phyloP scores from a whole-genome alignment of 2,888 invertebrate species.

The Tetranychus truncatus region DNA sequence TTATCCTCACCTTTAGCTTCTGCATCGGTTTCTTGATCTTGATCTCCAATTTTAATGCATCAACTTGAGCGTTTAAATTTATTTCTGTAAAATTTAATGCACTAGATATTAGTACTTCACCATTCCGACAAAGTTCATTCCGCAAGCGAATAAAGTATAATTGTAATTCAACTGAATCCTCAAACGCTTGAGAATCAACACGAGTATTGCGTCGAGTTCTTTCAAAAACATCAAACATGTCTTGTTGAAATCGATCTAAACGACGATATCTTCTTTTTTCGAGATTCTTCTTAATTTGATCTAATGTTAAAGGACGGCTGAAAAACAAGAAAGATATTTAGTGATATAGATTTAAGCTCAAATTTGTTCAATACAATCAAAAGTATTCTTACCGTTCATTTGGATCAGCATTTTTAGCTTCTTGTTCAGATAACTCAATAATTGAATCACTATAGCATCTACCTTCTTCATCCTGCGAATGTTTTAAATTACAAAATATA shows the following conservation, averaged over 20 bases:
- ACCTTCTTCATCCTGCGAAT: slow-evolving; percentile 61
- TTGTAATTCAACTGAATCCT: slow-evolving; percentile 84
- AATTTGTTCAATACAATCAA: slow-evolving; percentile 40
- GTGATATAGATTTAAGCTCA: neutral
- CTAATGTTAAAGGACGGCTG: slow-evolving; percentile 33
- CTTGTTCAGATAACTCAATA: slow-evolving; percentile 75
- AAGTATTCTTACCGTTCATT: slow-evolving; percentile 45
- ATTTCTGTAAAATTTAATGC: slow-evolving; percentile 54
- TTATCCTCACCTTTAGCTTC: slow-evolving; percentile 24
- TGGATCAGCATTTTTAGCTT: slow-evolving; percentile 39
- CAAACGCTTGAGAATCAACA: slow-evolving; percentile 79
- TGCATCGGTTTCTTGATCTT: slow-evolving; percentile 46
- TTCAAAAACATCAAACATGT: slow-evolving; percentile 81
- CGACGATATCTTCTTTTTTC: slow-evolving; percentile 80
- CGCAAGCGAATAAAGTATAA: slow-evolving; percentile 56
- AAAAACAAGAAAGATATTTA: slow-evolving; percentile 16
- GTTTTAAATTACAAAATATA: neutral
- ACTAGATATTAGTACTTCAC: slow-evolving; percentile 61
- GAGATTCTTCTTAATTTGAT: slow-evolving; percentile 74
- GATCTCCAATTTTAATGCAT: slow-evolving; percentile 52
- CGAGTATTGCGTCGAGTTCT: slow-evolving; percentile 63
- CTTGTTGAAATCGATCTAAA: slow-evolving; percentile 85
- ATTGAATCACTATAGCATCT: slow-evolving; percentile 89
- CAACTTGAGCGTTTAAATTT: slow-evolving; percentile 51
- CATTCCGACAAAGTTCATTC: slow-evolving; percentile 54